Evolutionary conservation across 1,140 invertebrate genomes (phyloP), one percentile per base, ranked within the genome.

Genomic region (Drosophila nigromelanica): DNA sequence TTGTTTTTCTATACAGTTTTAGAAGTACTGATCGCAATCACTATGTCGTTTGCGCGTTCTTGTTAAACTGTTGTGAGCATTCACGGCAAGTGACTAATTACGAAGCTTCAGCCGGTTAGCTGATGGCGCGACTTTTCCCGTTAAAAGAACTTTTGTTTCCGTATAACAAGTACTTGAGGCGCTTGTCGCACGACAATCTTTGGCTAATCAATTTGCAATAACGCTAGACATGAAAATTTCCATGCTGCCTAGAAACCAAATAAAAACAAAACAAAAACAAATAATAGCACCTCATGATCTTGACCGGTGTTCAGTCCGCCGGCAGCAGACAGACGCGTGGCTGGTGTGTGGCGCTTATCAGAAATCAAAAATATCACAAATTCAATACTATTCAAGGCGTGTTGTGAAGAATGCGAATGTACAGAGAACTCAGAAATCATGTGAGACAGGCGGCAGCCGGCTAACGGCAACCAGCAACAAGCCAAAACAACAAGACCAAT

Each of bases 251-350:
- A 54, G 58, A 60, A 73, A 59, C 52, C 4, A 64, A 42, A 43
- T 15, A 30, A 40, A 58, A 55, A 37, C n/a, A n/a, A n/a, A n/a
- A n/a, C n/a, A n/a, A 45, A 55, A 37, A 39, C n/a, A 15, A 85
- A 76, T 27, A 35, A 35, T 3, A 35, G 7, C 80, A 79, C 80
- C 80, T 73, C 67, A 75, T 76, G 52, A 69, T 62, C 45, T 59
- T 73, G 33, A 78, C 56, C 64, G 67, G 27, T 0, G 39, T 52
- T 52, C 24, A 24, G 55, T 18, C 35, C 14, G 30, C 39, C 24
- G 63, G 47, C 71, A 76, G 71, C 73, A 50, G 47, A 60, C 68
- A 73, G 78, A 81, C 75, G 82, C 82, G 82, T 86, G 82, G 71
- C 77, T 50, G 5, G 30, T 33, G 30, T 14, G 59, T 21, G 14